A percentile compares a stretch with the other conserved stretches of the same genome.
These are phyloP conservation scores for Chrysochloris asiatica DNA, from an alignment of 2,113 vertebrate species.

Conservation along the genomic window DNA sequence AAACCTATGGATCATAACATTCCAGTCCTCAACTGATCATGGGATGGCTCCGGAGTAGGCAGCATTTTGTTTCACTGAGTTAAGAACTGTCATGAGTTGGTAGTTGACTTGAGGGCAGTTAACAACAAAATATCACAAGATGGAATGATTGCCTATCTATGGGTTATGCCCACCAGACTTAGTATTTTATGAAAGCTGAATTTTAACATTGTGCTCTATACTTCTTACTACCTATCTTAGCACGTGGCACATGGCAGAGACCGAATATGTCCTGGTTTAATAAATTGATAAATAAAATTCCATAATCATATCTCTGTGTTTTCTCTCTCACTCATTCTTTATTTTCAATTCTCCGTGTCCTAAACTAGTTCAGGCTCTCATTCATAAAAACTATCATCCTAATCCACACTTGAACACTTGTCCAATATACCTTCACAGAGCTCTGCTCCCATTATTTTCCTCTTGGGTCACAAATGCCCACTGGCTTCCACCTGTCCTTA, in stretches of 20 bases:
- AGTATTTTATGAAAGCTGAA: neutral
- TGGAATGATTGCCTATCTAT: neutral
- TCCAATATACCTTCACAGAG: neutral
- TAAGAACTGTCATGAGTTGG: neutral
- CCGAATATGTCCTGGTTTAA: neutral
- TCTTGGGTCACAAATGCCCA: neutral
- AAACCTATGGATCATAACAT: neutral
- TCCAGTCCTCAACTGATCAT: neutral
- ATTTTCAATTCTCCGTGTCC: neutral
- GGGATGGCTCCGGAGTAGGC: neutral
- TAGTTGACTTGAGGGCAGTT: neutral
- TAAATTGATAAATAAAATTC: neutral
- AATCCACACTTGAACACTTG: neutral
- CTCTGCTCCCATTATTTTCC: neutral
- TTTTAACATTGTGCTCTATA: neutral
- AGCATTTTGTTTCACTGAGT: neutral
- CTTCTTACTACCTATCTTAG: slow-evolving; percentile 10
- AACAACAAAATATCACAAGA: neutral
- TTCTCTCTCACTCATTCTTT: neutral
- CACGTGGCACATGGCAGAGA: neutral
- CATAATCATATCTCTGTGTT: neutral
- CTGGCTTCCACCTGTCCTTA: neutral
- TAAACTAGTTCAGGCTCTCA: neutral
- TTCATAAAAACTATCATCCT: neutral
- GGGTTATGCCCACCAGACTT: neutral